phyloP scores from a whole-genome alignment of 2,797 vertebrate species.

The Emys orbicularis region DNA sequence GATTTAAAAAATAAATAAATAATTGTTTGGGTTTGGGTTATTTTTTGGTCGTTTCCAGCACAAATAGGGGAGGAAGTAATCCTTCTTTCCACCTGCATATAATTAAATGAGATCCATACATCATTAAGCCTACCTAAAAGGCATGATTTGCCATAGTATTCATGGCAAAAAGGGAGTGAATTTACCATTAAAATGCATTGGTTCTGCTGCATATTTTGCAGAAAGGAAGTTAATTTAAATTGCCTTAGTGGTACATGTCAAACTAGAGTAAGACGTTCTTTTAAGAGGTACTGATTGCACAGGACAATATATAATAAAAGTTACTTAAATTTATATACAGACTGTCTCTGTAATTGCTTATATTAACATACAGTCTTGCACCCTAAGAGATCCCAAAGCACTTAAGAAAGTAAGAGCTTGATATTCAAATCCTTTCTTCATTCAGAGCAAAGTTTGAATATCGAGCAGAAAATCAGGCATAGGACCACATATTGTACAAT shows the following conservation, averaged over 20 bases:
- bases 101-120: neutral
- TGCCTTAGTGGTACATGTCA: accelerated
- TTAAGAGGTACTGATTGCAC: neutral
- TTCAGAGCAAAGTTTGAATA: neutral
- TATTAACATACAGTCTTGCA: neutral
- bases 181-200: neutral
- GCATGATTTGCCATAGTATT: neutral
- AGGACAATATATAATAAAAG: neutral
- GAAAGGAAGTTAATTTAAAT: neutral
- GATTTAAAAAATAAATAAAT: neutral
- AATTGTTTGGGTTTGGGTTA: too few relatives aligned
- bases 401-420: neutral
- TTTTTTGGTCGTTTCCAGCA: neutral
- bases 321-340: neutral
- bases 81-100: neutral
- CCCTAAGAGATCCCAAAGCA: neutral
- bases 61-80: neutral
- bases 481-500: neutral
- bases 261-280: neutral
- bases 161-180: neutral
- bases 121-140: neutral
- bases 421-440: neutral
- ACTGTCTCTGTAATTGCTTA: neutral
- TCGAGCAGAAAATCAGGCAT: neutral
- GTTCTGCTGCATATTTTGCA: neutral